phyloP scores from a whole-genome alignment of 2,113 vertebrate genomes.

The Trogon melanurus region DNA sequence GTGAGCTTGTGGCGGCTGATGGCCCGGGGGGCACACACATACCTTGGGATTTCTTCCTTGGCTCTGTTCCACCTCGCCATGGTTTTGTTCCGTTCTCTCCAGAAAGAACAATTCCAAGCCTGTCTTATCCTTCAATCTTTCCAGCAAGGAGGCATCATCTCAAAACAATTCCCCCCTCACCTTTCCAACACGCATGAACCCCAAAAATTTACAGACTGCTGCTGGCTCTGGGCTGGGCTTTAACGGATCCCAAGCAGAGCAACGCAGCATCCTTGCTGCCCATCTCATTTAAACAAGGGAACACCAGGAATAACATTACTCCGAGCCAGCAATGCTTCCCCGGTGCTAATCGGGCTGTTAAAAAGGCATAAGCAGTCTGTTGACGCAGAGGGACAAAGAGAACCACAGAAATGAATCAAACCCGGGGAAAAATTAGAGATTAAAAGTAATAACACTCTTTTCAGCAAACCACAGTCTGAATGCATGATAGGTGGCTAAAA shows the following conservation, averaged over 20 bases:
- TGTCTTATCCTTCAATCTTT: neutral
- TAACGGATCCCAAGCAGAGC: neutral
- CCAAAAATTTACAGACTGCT: neutral
- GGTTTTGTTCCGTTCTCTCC: neutral
- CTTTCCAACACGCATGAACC: neutral
- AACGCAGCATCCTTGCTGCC: neutral
- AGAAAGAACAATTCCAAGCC: neutral
- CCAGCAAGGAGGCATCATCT: neutral
- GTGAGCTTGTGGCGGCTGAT: neutral
- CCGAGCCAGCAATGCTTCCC: neutral
- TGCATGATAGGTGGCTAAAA: constrained; percentile 10
- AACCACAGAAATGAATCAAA: constrained; percentile 33
- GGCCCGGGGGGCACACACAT: neutral
- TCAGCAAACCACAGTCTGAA: constrained; percentile 16
- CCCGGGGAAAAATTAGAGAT: neutral
- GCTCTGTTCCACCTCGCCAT: neutral
- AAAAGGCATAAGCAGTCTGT: neutral
- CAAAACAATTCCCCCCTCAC: neutral
- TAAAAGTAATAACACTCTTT: constrained; percentile 7
- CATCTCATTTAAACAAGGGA: neutral
- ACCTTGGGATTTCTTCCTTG: neutral
- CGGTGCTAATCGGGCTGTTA: neutral
- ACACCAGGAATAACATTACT: neutral
- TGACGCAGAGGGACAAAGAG: neutral
- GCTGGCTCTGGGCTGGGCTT: neutral